Percentiles rank a stretch among this genome's conserved stretches.
phyloP scores from a whole-genome alignment of 2,113 vertebrate genomes.

The Pelecanus crispus region DNA sequence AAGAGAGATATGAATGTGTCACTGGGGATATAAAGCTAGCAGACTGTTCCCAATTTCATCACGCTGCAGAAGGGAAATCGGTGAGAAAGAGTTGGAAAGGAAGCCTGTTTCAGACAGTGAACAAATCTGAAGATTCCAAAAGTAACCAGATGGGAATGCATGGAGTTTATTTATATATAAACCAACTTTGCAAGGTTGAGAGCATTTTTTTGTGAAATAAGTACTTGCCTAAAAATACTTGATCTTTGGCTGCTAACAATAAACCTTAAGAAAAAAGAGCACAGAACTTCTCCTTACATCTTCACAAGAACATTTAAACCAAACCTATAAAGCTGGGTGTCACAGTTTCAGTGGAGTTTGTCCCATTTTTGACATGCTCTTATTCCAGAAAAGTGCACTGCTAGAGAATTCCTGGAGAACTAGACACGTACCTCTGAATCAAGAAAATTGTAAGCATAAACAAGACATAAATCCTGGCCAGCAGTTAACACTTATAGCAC shows the following conservation, averaged over 20 bases:
- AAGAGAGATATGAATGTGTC: neutral
- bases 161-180: slow-evolving; percentile 7
- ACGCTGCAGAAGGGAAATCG: neutral
- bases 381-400: neutral
- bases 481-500: neutral
- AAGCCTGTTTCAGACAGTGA: neutral
- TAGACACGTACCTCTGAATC: neutral
- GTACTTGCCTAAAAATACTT: slow-evolving; percentile 1
- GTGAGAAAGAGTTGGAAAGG: neutral
- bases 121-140: neutral
- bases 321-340: neutral
- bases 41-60: neutral
- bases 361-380: neutral
- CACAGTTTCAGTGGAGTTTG: neutral
- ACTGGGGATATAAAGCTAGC: neutral
- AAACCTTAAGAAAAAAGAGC: neutral
- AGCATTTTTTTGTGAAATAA: neutral
- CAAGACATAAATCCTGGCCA: neutral
- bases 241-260: neutral
- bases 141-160: slow-evolving; percentile 7
- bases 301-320: neutral
- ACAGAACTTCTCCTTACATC: neutral
- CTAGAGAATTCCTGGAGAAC: neutral
- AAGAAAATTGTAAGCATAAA: neutral
- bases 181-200: neutral